These are phyloP conservation scores for Epirrita christyi DNA, from an alignment of 2,888 invertebrate species.

Conservation along the genomic window DNA sequence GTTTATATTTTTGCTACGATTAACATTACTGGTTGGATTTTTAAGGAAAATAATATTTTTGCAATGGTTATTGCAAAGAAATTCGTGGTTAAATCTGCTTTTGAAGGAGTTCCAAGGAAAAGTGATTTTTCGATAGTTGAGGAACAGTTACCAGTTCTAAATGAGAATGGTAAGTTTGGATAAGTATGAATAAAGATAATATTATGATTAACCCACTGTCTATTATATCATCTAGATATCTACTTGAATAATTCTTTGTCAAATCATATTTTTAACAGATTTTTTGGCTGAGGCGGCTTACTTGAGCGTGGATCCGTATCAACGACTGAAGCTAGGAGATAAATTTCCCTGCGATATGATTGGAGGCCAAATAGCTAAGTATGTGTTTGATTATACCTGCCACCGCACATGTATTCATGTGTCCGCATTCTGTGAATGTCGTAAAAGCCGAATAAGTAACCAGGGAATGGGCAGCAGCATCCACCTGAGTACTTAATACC, in stretches of 20 bases:
- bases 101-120: slow-evolving; percentile 85
- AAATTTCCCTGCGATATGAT: slow-evolving; percentile 84
- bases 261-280: slow-evolving; percentile 67
- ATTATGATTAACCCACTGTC: too few species aligned
- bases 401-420: too few species aligned
- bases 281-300: slow-evolving; percentile 87
- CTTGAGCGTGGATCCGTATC: slow-evolving; percentile 89
- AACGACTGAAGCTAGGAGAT: slow-evolving; percentile 68
- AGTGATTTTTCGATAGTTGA: slow-evolving; percentile 86
- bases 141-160: slow-evolving; percentile 84
- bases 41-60: neutral
- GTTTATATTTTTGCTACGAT: neutral
- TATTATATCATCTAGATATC: too few species aligned
- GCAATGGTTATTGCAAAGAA: slow-evolving; percentile 84
- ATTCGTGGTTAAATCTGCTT: slow-evolving; percentile 83
- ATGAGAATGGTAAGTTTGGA: slow-evolving; percentile 85
- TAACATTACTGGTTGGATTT: neutral
- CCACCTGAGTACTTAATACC: too few species aligned
- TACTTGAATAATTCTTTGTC: too few species aligned
- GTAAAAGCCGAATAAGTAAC: too few species aligned
- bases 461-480: too few species aligned
- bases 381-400: slow-evolving; percentile 37
- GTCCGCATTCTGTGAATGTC: too few species aligned
- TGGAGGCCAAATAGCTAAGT: slow-evolving; percentile 88
- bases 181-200: neutral